Evolutionary conservation across 2,888 invertebrate genomes (phyloP).

Genomic region (Periphyllus acericola): DNA sequence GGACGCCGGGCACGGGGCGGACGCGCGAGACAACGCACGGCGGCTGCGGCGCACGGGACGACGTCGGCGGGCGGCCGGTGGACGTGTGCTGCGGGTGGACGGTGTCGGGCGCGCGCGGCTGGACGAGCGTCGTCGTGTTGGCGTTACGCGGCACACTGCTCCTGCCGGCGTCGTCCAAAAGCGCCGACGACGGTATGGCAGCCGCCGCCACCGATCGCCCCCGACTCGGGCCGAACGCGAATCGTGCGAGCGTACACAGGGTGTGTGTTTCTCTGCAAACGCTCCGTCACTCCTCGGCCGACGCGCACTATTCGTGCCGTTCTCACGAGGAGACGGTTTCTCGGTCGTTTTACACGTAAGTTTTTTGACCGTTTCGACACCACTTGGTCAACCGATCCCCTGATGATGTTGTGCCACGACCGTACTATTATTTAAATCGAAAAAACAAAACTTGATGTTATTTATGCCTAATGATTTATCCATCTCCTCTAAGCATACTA

Average conservation of each 20-base stretch:
- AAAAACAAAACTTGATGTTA: no score
- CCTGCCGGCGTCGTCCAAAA: constrained; percentile 25
- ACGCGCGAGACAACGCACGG: not conserved
- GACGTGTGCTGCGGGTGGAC: not conserved
- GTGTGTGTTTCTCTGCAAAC: not conserved
- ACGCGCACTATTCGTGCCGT: no score
- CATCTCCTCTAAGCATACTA: no score
- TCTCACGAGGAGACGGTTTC: no score
- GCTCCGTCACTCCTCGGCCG: not conserved
- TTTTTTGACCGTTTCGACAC: no score
- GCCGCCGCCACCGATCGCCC: constrained; percentile 20
- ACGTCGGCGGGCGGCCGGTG: not conserved
- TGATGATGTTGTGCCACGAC: no score
- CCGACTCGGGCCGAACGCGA: constrained; percentile 44
- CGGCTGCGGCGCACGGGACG: not conserved
- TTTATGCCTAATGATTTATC: no score
- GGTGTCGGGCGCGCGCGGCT: not conserved
- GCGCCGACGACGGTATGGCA: not conserved
- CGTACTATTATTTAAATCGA: no score
- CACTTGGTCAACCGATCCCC: no score
- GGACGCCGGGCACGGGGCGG: not conserved
- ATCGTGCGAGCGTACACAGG: not conserved
- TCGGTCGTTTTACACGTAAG: no score
- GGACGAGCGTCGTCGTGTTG: constrained; percentile 50
- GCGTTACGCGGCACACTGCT: constrained; percentile 52